Evolutionary conservation across 1,140 invertebrate genomes (phyloP), one percentile per base, ranked within the genome.

Genomic region (Eurosta solidaginis): DNA sequence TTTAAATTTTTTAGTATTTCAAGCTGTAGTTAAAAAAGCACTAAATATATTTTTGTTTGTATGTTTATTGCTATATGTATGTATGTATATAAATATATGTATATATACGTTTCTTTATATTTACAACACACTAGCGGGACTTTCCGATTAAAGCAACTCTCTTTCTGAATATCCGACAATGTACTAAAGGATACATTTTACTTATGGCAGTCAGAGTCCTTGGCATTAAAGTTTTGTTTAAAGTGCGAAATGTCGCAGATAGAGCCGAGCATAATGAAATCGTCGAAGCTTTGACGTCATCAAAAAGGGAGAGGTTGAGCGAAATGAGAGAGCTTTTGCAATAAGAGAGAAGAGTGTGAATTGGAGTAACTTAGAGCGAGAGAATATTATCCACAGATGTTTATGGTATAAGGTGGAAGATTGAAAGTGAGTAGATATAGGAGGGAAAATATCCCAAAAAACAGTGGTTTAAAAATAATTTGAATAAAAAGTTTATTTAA

Each of bases 101-200:
- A 25, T 63, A 20, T 68, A n/a, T 42, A 9, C 4, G 5, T 4
- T 14, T 4, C 7, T 33, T 9, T 68, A 22, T 20, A 17, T 40
- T n/a, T 36, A 59, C 12, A 59, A 12, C n/a, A 68, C n/a, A 10
- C 59, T n/a, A n/a, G n/a, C 33, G 5, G 22, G 6, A 40, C 22
- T 40, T 68, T 68, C 59, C 59, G 59, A 33, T n/a, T 20, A 17
- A 40, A 68, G n/a, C 59, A 33, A 20, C 59, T 68, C 59, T 68
- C 59, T 68, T 68, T 68, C 33, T 68, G 59, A 68, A 68, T 68
- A 68, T 68, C 59, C 59, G 59, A 33, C 59, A 33, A 68, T 40
- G 59, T 33, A 68, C 59, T 68, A 68, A n/a, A 68, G 59, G 59
- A 68, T 68, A 68, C 20, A 40, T 42, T 68, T 27, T 9, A 42